A percentile compares a stretch with the other conserved stretches of the same genome.
Evolutionary conservation across 2,888 invertebrate genomes (phyloP).

Genomic region (Brachyptera risi): DNA sequence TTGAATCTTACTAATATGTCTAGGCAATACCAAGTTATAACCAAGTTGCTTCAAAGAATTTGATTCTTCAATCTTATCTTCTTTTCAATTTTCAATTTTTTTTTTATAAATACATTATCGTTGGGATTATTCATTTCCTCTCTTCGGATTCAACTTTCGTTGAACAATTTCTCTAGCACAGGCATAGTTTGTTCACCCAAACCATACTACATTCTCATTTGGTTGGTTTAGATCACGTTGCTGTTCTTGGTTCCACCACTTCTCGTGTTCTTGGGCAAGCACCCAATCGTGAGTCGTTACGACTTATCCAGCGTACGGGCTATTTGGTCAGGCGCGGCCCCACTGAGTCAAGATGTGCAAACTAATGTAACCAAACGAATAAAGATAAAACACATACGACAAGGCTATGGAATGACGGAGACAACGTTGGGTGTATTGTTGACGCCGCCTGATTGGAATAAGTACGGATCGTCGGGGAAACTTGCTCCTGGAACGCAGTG

Average conservation of each 20-base stretch:
- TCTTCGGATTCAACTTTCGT: too few relatives aligned
- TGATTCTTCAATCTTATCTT: too few relatives aligned
- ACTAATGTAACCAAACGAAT: constrained; percentile 22
- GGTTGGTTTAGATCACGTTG: constrained; percentile 63
- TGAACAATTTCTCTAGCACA: too few relatives aligned
- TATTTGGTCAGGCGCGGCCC: constrained; percentile 77
- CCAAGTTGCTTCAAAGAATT: too few relatives aligned
- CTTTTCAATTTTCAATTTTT: too few relatives aligned
- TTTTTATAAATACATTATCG: too few relatives aligned
- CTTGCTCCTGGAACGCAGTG: constrained; percentile 32
- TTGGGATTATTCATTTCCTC: too few relatives aligned
- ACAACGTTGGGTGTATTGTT: constrained; percentile 58
- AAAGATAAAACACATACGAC: constrained; percentile 52
- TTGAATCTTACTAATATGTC: too few relatives aligned
- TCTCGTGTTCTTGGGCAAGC: constrained; percentile 76
- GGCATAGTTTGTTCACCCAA: too few relatives aligned
- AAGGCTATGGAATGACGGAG: constrained; percentile 81
- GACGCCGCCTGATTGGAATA: constrained; percentile 42
- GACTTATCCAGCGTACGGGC: constrained; percentile 67
- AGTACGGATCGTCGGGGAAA: constrained; percentile 34
- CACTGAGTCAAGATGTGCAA: constrained; percentile 68
- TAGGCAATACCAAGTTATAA: too few relatives aligned
- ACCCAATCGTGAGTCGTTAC: constrained; percentile 70
- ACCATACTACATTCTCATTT: too few relatives aligned
- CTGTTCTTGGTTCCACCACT: constrained; percentile 78